These are phyloP conservation scores for Genyomyrus donnyi DNA, from an alignment of 2,113 vertebrate species.

Conservation along the genomic window DNA sequence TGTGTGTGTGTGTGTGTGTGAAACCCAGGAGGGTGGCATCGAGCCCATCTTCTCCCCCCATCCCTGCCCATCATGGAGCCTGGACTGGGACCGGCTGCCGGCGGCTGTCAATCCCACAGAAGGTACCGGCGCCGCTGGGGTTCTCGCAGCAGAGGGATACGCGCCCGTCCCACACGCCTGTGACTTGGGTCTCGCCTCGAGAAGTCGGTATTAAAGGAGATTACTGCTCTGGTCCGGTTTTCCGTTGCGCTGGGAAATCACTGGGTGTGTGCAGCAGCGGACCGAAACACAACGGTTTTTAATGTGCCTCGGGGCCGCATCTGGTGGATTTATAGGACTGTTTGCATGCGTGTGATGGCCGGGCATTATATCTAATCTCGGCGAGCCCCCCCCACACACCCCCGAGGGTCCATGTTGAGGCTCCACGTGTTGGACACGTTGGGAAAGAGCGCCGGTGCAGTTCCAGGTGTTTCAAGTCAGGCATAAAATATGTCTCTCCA, in stretches of 20 bases:
- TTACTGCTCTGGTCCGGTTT: background rate
- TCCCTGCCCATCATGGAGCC: conserved; percentile 72
- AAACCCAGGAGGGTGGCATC: conserved; percentile 73
- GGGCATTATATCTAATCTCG: background rate
- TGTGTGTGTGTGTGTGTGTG: conserved; percentile 9
- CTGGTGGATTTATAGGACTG: background rate
- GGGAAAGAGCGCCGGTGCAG: too few species aligned
- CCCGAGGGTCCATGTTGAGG: background rate
- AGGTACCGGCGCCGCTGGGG: conserved; percentile 62
- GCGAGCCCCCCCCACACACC: background rate
- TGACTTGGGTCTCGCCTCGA: background rate
- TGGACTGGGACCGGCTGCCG: conserved; percentile 81
- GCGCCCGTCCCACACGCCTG: background rate
- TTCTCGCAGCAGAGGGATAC: background rate
- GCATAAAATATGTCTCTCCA: background rate
- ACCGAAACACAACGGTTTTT: background rate
- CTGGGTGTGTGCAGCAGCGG: background rate
- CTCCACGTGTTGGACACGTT: background rate
- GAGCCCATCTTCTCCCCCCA: conserved; percentile 71
- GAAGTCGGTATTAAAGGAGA: background rate
- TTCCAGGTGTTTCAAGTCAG: background rate
- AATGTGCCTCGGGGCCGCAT: background rate
- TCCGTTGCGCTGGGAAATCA: background rate
- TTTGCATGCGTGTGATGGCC: background rate
- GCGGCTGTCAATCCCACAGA: conserved; percentile 80